A percentile compares a stretch with the other conserved stretches of the same genome.
These are phyloP conservation scores for Sitophilus oryzae DNA, from an alignment of 1,140 invertebrate species.

Conservation along the genomic window DNA sequence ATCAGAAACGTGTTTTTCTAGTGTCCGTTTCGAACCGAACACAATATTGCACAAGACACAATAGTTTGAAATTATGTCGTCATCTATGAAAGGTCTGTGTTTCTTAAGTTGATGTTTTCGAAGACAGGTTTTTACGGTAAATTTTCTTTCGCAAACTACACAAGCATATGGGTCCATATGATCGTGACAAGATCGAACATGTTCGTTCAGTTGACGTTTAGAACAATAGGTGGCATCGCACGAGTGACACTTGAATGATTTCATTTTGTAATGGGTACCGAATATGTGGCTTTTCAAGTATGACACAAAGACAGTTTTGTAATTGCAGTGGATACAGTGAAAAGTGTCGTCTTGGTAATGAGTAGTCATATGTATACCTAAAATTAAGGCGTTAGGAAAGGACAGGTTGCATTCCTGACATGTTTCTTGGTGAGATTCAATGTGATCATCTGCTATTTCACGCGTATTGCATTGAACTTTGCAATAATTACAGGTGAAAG, in stretches of 20 bases:
- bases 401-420: constrained; percentile 4
- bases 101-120: constrained; percentile 18
- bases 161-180: constrained; percentile 17
- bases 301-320: constrained; percentile 1
- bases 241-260: constrained; percentile 9
- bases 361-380: constrained; percentile 13
- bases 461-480: constrained; percentile 6
- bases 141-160: constrained; percentile 13
- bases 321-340: constrained; percentile 14
- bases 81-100: constrained; percentile 18
- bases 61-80: constrained; percentile 18
- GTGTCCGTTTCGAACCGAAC: constrained; percentile 3
- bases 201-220: constrained; percentile 12
- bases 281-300: constrained; percentile 12
- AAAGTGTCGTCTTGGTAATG: constrained; percentile 23
- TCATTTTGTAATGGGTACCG: constrained; percentile 10
- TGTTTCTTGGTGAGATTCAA: constrained; percentile 10
- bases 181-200: constrained; percentile 14
- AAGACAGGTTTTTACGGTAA: constrained; percentile 14
- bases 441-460: constrained; percentile 1
- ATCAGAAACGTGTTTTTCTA: constrained; percentile 11
- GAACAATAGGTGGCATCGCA: constrained; percentile 12
- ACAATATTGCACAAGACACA: constrained; percentile 17
- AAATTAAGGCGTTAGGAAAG: constrained; percentile 12
- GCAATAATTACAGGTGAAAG: constrained; percentile 10